phyloP scores from a whole-genome alignment of 2,888 invertebrate species.

The Netelia fuscicornis region DNA sequence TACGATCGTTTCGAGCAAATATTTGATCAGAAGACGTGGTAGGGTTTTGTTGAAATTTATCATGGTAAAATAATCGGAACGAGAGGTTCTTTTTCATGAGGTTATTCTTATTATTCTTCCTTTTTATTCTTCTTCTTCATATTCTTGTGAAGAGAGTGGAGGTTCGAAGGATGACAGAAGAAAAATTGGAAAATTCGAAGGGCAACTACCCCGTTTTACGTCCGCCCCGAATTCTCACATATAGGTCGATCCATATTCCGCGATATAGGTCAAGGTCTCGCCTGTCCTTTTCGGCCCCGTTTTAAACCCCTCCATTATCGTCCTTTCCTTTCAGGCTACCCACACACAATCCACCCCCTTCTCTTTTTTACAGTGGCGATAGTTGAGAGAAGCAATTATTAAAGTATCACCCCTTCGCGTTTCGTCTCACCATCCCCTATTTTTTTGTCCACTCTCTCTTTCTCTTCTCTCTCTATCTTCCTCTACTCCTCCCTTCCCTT shows the following conservation, averaged over 20 bases:
- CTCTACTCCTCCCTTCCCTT: slow-evolving; percentile 11
- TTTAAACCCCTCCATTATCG: slow-evolving; percentile 2
- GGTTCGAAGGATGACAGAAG: not conserved
- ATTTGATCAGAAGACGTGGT: too few species aligned
- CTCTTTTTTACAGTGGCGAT: slow-evolving; percentile 27
- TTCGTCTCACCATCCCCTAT: slow-evolving; percentile 16
- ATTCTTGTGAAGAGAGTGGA: not conserved
- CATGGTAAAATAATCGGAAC: not conserved
- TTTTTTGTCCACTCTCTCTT: not conserved
- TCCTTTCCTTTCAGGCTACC: not conserved
- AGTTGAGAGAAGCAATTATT: slow-evolving; percentile 60
- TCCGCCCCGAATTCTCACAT: slow-evolving; percentile 57
- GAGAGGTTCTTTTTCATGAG: slow-evolving; percentile 4
- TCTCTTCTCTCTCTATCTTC: slow-evolving; percentile 13
- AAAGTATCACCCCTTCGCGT: slow-evolving; percentile 30
- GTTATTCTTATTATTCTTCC: not conserved
- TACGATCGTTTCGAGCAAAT: too few species aligned
- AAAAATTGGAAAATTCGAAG: slow-evolving; percentile 49
- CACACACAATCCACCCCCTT: slow-evolving; percentile 1
- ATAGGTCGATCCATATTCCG: slow-evolving; percentile 63
- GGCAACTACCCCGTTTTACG: slow-evolving; percentile 30
- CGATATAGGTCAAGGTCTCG: slow-evolving; percentile 65
- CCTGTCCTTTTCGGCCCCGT: slow-evolving; percentile 45
- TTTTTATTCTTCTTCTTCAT: not conserved
- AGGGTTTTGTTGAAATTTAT: not conserved